Percentiles rank a stretch among this genome's conserved stretches.
Conservation (phyloP, 2,888 invertebrate species). For the Heliconius sara region DNA sequence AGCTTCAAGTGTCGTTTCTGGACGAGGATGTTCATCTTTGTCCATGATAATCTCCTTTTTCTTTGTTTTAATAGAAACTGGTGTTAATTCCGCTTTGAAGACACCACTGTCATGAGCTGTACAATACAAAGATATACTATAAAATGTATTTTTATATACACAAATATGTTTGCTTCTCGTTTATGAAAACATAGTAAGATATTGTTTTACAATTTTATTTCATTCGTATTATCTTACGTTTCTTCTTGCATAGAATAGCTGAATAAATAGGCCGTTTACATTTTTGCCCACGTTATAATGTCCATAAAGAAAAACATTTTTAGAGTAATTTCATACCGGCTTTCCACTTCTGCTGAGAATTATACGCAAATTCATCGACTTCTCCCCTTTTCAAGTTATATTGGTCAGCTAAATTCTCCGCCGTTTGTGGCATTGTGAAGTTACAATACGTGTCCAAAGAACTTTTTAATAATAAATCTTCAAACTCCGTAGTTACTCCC, state of each 20-base stretch:
- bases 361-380: conserved; percentile 92
- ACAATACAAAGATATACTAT: neutral
- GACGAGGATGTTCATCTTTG: conserved; percentile 96
- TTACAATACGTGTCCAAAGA: conserved; percentile 96
- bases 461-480: conserved; percentile 88
- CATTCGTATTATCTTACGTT: too few relatives aligned
- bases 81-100: conserved; percentile 95
- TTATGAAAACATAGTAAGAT: too few relatives aligned
- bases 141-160: neutral
- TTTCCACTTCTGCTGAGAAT: conserved; percentile 95
- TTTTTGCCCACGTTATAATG: neutral
- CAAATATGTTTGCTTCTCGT: too few relatives aligned
- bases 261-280: too few relatives aligned
- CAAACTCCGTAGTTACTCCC: conserved; percentile 89
- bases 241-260: too few relatives aligned
- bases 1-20: conserved; percentile 92
- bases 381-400: conserved; percentile 91
- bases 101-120: conserved; percentile 93
- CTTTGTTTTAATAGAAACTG: conserved; percentile 88
- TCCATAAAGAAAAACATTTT: neutral
- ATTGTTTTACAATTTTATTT: too few relatives aligned
- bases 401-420: conserved; percentile 94
- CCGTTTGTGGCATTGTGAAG: conserved; percentile 97
- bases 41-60: conserved; percentile 90
- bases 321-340: conserved; percentile 79